Percentiles rank a stretch among this genome's conserved stretches.
These are phyloP conservation scores for Stichodactyla helianthus DNA, from an alignment of 64 coral and sea anemone genomes.

Conservation along the genomic window DNA sequence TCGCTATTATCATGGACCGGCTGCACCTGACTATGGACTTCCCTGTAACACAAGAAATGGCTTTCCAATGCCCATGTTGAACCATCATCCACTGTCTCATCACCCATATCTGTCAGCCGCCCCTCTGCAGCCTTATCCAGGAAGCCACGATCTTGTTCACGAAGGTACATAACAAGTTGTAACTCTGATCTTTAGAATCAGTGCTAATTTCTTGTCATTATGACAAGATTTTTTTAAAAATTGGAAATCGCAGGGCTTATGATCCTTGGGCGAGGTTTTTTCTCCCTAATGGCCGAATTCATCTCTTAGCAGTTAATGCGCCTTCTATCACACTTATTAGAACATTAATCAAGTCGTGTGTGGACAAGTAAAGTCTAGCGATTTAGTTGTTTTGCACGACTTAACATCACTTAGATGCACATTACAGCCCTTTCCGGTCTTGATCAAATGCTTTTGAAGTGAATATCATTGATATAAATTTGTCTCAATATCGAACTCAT, in stretches of 20 bases:
- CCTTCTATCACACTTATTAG: conserved; percentile 1
- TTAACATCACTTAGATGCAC: conserved; percentile 2
- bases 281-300: not conserved
- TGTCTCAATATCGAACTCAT: not conserved
- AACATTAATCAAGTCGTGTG: conserved; percentile 1
- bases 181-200: not conserved
- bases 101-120: conserved; percentile 72
- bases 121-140: conserved; percentile 59
- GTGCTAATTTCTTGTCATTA: conserved; percentile 3
- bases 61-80: conserved; percentile 87
- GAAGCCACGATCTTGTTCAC: conserved; percentile 59
- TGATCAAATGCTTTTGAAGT: not conserved
- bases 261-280: not conserved
- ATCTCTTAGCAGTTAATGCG: conserved; percentile 13
- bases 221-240: not conserved
- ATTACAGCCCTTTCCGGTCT: not conserved
- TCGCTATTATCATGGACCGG: conserved; percentile 65
- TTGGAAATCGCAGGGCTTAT: not conserved
- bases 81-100: conserved; percentile 77
- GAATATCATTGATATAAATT: conserved; percentile 7
- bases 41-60: conserved; percentile 76
- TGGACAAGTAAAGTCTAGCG: not conserved
- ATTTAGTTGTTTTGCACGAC: conserved; percentile 14
- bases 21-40: conserved; percentile 63
- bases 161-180: conserved; percentile 42